Percentiles rank a stretch among this genome's conserved stretches.
These are phyloP conservation scores for Epiblema foenella DNA, from an alignment of 2,888 invertebrate species.

Conservation along the genomic window DNA sequence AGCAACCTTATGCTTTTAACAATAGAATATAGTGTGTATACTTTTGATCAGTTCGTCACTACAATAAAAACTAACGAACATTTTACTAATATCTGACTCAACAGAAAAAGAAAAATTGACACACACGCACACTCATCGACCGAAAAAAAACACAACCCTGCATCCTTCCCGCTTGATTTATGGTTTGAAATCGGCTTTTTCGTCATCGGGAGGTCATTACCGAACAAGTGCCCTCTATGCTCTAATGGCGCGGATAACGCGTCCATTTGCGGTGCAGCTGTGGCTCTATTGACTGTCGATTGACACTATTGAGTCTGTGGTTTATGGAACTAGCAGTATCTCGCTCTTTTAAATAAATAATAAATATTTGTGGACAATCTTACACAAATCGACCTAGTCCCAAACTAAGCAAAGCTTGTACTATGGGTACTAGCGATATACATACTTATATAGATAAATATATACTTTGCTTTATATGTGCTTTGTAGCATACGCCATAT, in stretches of 20 bases:
- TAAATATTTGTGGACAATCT: too few relatives aligned
- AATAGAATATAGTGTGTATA: too few relatives aligned
- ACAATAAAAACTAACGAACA: not conserved
- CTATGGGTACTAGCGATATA: too few relatives aligned
- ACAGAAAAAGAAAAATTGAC: conserved; percentile 2
- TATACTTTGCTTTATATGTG: too few relatives aligned
- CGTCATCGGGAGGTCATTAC: conserved; percentile 33
- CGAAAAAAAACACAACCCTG: conserved; percentile 23
- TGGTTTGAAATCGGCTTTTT: conserved; percentile 26
- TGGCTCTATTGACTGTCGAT: conserved; percentile 27
- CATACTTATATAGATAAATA: too few relatives aligned
- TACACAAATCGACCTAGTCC: too few relatives aligned
- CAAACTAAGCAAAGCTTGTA: too few relatives aligned
- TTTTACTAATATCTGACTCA: not conserved
- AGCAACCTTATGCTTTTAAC: too few relatives aligned
- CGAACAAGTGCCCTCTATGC: conserved; percentile 30
- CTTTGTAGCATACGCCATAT: too few relatives aligned
- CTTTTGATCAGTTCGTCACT: too few relatives aligned
- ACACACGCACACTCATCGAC: not conserved
- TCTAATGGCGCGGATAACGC: conserved; percentile 31
- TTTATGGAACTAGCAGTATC: conserved; percentile 9
- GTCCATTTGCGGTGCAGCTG: conserved; percentile 29
- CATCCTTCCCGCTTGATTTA: conserved; percentile 13
- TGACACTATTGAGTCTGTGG: conserved; percentile 5
- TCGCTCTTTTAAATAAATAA: not conserved